These are phyloP conservation scores for Apoda limacodes DNA, from an alignment of 2,888 invertebrate genomes.

Conservation along the genomic window DNA sequence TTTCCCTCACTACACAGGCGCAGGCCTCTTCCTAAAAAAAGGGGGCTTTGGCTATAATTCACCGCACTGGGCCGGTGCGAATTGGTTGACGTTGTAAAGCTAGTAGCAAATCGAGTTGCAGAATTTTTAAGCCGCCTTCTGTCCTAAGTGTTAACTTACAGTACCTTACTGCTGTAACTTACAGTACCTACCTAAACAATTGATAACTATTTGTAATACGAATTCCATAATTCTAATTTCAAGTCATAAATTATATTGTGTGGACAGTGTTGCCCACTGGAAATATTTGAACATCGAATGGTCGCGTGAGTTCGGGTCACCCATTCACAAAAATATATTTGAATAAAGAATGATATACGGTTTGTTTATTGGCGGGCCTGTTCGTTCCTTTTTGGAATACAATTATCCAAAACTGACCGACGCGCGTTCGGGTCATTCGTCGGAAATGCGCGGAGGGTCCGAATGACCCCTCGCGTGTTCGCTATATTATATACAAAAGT, in stretches of 20 bases:
- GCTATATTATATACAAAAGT: slow-evolving; percentile 54
- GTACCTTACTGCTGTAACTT: no score
- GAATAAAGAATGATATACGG: slow-evolving; percentile 68
- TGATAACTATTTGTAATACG: no score
- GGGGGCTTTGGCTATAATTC: no score
- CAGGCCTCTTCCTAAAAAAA: no score
- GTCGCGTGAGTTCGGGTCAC: slow-evolving; percentile 66
- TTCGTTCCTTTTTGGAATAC: slow-evolving; percentile 57
- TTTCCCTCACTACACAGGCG: no score
- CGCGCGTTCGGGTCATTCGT: slow-evolving; percentile 52
- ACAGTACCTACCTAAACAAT: no score
- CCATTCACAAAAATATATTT: slow-evolving; percentile 63
- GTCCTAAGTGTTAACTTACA: no score
- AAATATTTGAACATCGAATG: slow-evolving; percentile 65
- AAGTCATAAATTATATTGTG: slow-evolving; percentile 53
- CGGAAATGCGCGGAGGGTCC: slow-evolving; percentile 38
- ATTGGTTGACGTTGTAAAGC: no score
- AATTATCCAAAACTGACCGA: slow-evolving; percentile 55
- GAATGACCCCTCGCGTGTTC: slow-evolving; percentile 46
- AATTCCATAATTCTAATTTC: no score
- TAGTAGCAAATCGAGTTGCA: no score
- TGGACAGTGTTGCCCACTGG: slow-evolving; percentile 54
- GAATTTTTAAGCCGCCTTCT: no score
- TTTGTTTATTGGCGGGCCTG: slow-evolving; percentile 68
- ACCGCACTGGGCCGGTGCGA: no score